These are phyloP conservation scores for Spodoptera litura DNA, from an alignment of 1,140 invertebrate species.

Conservation along the genomic window DNA sequence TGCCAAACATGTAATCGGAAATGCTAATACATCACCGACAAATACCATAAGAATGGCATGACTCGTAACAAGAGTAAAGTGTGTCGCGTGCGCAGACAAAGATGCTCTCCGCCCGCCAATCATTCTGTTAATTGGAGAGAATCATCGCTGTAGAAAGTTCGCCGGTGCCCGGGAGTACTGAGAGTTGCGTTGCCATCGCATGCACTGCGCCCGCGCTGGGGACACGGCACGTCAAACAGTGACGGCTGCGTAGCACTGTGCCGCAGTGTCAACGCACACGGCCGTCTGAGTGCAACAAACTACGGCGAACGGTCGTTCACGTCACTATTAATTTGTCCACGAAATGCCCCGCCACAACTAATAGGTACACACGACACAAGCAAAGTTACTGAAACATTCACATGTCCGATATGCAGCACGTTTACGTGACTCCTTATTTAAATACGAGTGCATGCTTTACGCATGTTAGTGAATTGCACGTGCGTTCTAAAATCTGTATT, in stretches of 20 bases:
- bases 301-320: constrained; percentile 60
- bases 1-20: constrained; percentile 10
- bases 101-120: constrained; percentile 77
- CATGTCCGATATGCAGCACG: constrained; percentile 2
- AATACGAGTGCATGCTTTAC: neutral
- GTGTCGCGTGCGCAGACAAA: constrained; percentile 77
- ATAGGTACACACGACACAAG: neutral
- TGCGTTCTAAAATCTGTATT: constrained; percentile 7
- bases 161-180: constrained; percentile 35
- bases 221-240: constrained; percentile 49
- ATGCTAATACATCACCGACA: constrained; percentile 38
- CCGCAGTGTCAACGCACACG: constrained; percentile 63
- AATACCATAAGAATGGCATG: constrained; percentile 67
- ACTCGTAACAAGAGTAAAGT: constrained; percentile 78
- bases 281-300: constrained; percentile 65
- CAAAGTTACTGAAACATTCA: constrained; percentile 22
- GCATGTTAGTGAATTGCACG: neutral
- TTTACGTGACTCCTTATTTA: neutral
- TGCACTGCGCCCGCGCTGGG: neutral
- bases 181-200: constrained; percentile 13
- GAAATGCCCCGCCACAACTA: constrained; percentile 20
- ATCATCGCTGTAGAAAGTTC: constrained; percentile 82
- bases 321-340: constrained; percentile 60
- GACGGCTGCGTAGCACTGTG: constrained; percentile 57
- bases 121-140: constrained; percentile 85